Conservation (phyloP, 2,113 vertebrate genomes). For the Sander vitreus region DNA sequence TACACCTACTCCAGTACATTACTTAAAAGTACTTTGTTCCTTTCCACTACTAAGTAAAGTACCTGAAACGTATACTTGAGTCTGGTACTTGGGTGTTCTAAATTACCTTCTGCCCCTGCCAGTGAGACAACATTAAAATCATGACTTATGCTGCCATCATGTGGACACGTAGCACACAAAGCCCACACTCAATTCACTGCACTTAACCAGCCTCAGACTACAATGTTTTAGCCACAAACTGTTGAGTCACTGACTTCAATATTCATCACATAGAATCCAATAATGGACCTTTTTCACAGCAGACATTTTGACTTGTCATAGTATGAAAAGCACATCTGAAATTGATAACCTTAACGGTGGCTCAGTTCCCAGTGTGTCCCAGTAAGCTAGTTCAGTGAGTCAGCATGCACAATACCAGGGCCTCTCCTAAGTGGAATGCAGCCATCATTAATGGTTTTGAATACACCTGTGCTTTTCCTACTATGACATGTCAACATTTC, state of each 20-base stretch:
- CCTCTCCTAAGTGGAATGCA: no score
- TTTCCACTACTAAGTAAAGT: neutral
- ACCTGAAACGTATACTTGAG: neutral
- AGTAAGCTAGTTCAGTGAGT: no score
- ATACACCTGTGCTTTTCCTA: no score
- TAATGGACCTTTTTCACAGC: neutral
- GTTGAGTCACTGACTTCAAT: neutral
- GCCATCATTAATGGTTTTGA: no score
- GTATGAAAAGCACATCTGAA: no score
- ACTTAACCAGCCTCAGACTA: neutral
- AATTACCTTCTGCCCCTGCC: neutral
- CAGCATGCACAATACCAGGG: no score
- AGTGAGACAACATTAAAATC: neutral
- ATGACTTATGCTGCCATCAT: constrained; percentile 66
- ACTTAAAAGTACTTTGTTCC: neutral
- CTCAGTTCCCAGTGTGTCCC: no score
- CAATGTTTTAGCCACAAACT: neutral
- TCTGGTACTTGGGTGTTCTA: neutral
- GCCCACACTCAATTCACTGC: neutral
- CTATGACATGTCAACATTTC: no score
- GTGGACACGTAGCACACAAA: constrained; percentile 65
- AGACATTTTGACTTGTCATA: no score
- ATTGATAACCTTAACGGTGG: no score
- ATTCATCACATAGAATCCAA: neutral
- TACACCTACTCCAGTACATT: no score